Conservation (phyloP, 2,888 invertebrate genomes). For the Chloromyia formosa region DNA sequence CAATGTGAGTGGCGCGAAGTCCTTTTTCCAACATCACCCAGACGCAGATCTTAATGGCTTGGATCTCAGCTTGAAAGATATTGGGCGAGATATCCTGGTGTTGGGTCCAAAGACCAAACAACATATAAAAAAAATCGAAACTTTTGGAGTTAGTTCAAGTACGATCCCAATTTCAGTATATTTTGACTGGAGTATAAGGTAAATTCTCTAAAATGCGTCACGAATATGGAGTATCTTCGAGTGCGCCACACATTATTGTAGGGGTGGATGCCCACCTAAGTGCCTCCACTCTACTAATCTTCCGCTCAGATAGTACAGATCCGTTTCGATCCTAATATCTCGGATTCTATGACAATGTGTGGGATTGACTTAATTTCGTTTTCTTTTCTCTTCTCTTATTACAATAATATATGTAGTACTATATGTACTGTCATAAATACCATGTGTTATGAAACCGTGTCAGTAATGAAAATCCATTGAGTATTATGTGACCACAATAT, state of each 20-base stretch:
- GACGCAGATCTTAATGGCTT: no score
- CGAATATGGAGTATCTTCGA: slow-evolving; percentile 16
- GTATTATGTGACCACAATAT: slow-evolving; percentile 25
- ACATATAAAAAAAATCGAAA: no score
- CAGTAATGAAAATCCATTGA: not conserved
- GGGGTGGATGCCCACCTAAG: slow-evolving; percentile 15
- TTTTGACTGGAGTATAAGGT: no score
- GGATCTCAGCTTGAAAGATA: no score
- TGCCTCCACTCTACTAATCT: not conserved
- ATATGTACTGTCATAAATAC: slow-evolving; percentile 21
- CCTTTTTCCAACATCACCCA: no score
- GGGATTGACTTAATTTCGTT: slow-evolving; percentile 13
- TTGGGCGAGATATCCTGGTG: no score
- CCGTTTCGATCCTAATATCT: not conserved
- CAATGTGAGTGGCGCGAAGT: no score
- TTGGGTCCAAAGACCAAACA: no score
- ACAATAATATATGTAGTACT: no score
- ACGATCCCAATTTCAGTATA: no score
- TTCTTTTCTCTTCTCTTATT: slow-evolving; percentile 23
- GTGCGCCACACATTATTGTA: slow-evolving; percentile 13
- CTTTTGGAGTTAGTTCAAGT: no score
- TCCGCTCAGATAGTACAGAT: not conserved
- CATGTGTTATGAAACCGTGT: slow-evolving; percentile 30
- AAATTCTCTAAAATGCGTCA: slow-evolving; percentile 20
- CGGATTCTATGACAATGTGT: slow-evolving; percentile 23